Conservation (phyloP, 2,797 vertebrate genomes). For the Gila robusta region DNA sequence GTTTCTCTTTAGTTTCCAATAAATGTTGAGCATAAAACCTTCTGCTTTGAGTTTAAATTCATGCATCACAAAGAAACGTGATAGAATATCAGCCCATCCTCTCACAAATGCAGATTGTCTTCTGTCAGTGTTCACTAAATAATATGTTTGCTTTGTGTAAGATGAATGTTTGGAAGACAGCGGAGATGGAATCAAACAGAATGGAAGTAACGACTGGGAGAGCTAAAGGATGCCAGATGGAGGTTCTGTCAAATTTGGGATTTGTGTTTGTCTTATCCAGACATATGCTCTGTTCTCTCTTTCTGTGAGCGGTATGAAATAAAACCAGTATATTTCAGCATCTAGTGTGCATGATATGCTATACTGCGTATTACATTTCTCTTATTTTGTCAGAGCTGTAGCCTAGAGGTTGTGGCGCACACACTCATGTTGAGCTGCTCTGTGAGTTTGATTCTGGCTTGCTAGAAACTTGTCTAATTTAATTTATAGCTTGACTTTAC, state of each 20-base stretch:
- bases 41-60: slow-evolving; percentile 9
- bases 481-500: not conserved
- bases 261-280: slow-evolving; percentile 51
- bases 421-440: not conserved
- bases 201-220: slow-evolving; percentile 49
- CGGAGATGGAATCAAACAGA: slow-evolving; percentile 52
- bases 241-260: slow-evolving; percentile 37
- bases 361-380: not conserved
- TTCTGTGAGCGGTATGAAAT: not conserved
- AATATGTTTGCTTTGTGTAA: slow-evolving; percentile 29
- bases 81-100: not conserved
- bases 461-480: too few species aligned
- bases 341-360: slow-evolving; percentile 5
- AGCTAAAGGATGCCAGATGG: slow-evolving; percentile 59
- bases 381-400: not conserved
- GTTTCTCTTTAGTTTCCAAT: slow-evolving; percentile 51
- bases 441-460: not conserved
- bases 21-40: slow-evolving; percentile 36
- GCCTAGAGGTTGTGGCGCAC: not conserved
- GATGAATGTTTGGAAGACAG: slow-evolving; percentile 37
- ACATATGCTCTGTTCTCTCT: slow-evolving; percentile 38
- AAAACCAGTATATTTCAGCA: slow-evolving; percentile 24
- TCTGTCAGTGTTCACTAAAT: slow-evolving; percentile 19
- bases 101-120: not conserved
- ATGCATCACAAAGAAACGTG: not conserved